phyloP scores from a whole-genome alignment of 2,113 vertebrate genomes.

The Camelus bactrianus region DNA sequence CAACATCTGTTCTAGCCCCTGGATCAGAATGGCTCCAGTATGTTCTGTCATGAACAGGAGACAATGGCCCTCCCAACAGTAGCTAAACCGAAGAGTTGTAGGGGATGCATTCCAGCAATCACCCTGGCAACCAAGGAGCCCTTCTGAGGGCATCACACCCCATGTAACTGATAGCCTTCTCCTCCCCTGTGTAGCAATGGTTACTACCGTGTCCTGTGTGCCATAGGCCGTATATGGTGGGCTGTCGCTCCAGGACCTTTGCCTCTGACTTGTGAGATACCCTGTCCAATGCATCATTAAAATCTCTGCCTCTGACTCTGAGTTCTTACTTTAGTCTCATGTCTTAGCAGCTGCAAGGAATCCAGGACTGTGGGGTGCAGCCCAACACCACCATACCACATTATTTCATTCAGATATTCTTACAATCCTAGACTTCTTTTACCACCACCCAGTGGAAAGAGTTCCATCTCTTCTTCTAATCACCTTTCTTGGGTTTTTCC shows the following conservation, averaged over 20 bases:
- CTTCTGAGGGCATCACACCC: neutral
- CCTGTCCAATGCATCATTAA: neutral
- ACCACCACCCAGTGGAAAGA: neutral
- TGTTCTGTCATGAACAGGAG: neutral
- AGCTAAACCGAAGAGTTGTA: neutral
- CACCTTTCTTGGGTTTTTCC: neutral
- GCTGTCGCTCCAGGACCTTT: neutral
- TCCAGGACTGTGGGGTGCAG: neutral
- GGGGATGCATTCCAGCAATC: neutral
- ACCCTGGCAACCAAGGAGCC: neutral
- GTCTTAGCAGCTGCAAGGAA: neutral
- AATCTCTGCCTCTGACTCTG: neutral
- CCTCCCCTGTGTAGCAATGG: neutral
- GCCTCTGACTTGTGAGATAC: neutral
- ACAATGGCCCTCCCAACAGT: neutral
- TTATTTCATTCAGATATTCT: neutral
- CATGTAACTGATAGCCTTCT: neutral
- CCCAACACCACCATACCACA: neutral
- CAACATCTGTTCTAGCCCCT: neutral
- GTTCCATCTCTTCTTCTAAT: neutral
- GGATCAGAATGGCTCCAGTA: neutral
- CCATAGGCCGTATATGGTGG: rapidly evolving
- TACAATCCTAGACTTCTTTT: neutral
- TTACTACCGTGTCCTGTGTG: neutral
- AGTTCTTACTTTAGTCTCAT: neutral